Evolutionary conservation across 2,888 invertebrate genomes (phyloP).

Genomic region (Uloborus plumipes): DNA sequence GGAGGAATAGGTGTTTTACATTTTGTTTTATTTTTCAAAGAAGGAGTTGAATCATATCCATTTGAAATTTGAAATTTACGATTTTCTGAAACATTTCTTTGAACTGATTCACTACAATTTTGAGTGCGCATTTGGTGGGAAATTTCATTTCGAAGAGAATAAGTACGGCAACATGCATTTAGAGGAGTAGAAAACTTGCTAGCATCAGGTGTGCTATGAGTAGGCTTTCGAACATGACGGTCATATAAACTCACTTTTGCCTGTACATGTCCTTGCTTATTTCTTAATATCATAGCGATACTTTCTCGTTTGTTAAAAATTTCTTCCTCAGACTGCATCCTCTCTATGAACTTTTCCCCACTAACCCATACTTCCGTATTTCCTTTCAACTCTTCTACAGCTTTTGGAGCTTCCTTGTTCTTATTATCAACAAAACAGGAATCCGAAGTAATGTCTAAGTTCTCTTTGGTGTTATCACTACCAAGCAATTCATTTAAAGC

Average conservation of each 20-base stretch:
- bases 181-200: background rate
- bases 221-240: background rate
- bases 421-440: background rate
- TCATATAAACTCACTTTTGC: conserved; percentile 42
- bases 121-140: no score
- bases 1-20: conserved; percentile 23
- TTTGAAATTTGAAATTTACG: background rate
- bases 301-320: conserved; percentile 36
- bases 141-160: no score
- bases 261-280: conserved; percentile 44
- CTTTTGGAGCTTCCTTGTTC: background rate
- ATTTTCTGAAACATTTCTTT: no score
- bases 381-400: no score
- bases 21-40: background rate
- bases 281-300: conserved; percentile 48
- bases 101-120: no score
- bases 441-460: background rate
- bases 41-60: conserved; percentile 5
- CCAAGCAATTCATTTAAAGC: no score
- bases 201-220: background rate
- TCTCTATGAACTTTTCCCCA: conserved; percentile 22
- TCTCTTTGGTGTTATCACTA: background rate
- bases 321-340: background rate
- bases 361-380: conserved; percentile 35
- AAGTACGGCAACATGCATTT: no score